Conservation (phyloP, 2,888 invertebrate genomes). For the Lasioglossum calceatum region DNA sequence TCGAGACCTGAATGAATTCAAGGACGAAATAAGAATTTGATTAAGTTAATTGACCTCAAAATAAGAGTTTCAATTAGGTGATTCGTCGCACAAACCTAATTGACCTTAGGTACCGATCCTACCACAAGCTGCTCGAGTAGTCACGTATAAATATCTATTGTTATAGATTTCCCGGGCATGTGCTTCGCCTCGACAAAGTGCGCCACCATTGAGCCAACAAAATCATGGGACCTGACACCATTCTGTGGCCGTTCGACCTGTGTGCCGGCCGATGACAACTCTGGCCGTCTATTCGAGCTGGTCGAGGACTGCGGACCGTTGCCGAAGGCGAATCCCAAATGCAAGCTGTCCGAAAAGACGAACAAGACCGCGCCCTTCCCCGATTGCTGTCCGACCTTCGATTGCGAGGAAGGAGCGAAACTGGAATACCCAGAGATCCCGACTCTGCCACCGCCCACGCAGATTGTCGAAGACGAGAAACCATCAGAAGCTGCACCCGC, state of each 20-base stretch:
- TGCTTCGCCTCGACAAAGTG: conserved; percentile 96
- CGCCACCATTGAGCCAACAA: conserved; percentile 93
- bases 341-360: conserved; percentile 94
- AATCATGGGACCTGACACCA: conserved; percentile 94
- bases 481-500: conserved; percentile 30
- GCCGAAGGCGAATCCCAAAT: conserved; percentile 94
- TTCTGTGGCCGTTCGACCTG: conserved; percentile 97
- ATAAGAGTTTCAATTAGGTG: too few species aligned
- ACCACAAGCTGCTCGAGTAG: neutral
- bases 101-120: neutral
- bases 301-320: conserved; percentile 96
- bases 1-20: neutral
- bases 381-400: conserved; percentile 93
- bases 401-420: conserved; percentile 93
- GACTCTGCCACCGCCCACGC: conserved; percentile 85
- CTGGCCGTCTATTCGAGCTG: conserved; percentile 91
- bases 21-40: neutral
- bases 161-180: conserved; percentile 94
- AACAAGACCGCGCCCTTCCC: conserved; percentile 96
- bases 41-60: too few species aligned
- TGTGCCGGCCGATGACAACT: conserved; percentile 91
- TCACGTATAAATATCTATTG: conserved; percentile 4
- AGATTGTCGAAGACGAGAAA: conserved; percentile 80
- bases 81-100: too few species aligned
- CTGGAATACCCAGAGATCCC: conserved; percentile 94